Evolutionary conservation across 2,113 vertebrate genomes (phyloP).

Genomic region (Hippocampus comes): DNA sequence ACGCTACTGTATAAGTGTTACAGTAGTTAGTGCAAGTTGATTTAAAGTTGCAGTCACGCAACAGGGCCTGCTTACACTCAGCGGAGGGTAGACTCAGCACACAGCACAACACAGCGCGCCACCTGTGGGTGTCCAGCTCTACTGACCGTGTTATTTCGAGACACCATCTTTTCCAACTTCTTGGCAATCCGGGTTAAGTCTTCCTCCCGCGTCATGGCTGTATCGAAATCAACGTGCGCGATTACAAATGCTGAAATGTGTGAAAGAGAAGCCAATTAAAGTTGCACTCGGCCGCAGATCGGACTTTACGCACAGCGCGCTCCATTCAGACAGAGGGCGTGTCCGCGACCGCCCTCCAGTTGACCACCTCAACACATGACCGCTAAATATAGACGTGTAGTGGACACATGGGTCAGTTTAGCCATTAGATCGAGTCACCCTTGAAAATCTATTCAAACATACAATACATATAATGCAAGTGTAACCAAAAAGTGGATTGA

Average conservation of each 20-base stretch:
- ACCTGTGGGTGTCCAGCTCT: constrained; percentile 57
- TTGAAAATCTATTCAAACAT: background rate
- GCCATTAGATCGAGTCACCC: background rate
- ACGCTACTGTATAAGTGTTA: background rate
- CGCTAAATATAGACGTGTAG: constrained; percentile 66
- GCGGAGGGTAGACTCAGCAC: background rate
- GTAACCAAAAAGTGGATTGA: background rate
- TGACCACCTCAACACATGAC: constrained; percentile 63
- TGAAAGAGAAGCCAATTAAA: constrained; percentile 11
- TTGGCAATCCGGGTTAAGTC: constrained; percentile 86
- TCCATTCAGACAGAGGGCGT: constrained; percentile 66
- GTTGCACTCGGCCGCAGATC: constrained; percentile 48
- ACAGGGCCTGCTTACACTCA: background rate
- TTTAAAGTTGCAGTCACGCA: background rate
- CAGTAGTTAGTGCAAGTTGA: background rate
- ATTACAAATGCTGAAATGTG: background rate
- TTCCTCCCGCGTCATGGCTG: constrained; percentile 83
- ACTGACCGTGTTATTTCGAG: constrained; percentile 87
- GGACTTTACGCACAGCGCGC: constrained; percentile 60
- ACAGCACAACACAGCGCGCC: constrained; percentile 43
- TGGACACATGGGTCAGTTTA: constrained; percentile 1
- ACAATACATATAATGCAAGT: background rate
- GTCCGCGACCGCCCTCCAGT: constrained; percentile 48
- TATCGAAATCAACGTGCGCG: constrained; percentile 46
- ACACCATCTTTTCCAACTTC: constrained; percentile 95